These are phyloP conservation scores for Sphinx pinastri DNA, from an alignment of 2,888 invertebrate species.

Conservation along the genomic window DNA sequence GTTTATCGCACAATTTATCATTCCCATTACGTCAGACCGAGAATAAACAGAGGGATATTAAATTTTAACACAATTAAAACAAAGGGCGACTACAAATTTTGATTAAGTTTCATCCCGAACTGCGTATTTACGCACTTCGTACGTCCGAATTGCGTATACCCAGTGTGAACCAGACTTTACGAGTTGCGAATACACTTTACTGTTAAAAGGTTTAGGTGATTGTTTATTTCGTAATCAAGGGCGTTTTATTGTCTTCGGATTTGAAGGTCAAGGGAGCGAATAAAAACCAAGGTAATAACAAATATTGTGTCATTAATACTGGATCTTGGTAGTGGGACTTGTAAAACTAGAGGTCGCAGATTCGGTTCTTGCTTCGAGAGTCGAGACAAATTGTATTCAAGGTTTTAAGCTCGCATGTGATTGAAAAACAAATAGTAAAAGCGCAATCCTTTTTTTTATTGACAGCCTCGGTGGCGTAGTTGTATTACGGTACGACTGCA, in stretches of 20 bases:
- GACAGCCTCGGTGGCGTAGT: no score
- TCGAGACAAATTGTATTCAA: no score
- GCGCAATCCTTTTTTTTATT: no score
- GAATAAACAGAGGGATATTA: constrained; percentile 1
- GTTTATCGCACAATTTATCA: background rate
- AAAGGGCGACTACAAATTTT: constrained; percentile 4
- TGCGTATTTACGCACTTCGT: background rate
- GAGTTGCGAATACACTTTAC: background rate
- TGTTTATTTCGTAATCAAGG: background rate
- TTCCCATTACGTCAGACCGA: background rate
- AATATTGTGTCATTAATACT: background rate
- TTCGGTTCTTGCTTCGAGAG: no score
- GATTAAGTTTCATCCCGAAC: constrained; percentile 2
- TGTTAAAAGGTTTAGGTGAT: background rate
- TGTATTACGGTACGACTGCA: no score
- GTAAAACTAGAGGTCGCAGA: no score
- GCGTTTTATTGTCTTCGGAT: background rate
- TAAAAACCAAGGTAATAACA: background rate
- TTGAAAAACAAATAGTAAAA: no score
- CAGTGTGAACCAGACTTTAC: background rate
- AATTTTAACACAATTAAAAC: constrained; percentile 15
- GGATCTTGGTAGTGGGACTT: no score
- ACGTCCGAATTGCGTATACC: background rate
- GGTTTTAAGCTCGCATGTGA: no score
- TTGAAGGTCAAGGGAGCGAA: background rate